Evolutionary conservation across 2,888 invertebrate genomes (phyloP).

Genomic region (Eubasilissa splendida): DNA sequence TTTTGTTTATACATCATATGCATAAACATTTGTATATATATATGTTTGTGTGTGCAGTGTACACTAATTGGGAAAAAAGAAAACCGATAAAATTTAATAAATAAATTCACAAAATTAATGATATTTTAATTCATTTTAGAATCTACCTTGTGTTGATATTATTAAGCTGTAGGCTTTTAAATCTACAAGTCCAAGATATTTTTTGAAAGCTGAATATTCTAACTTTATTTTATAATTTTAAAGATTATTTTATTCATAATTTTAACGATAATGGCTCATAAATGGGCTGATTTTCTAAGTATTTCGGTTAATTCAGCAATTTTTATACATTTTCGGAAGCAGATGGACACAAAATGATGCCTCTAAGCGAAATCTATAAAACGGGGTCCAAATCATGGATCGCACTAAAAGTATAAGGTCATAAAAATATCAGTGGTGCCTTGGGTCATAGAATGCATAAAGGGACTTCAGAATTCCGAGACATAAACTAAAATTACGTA

Average conservation of each 20-base stretch:
- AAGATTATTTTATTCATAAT: neutral
- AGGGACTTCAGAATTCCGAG: constrained; percentile 14
- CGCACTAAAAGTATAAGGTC: constrained; percentile 13
- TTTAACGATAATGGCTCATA: constrained; percentile 4
- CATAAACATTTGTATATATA: too few relatives aligned
- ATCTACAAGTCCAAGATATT: too few relatives aligned
- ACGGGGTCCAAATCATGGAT: neutral
- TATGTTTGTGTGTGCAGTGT: too few relatives aligned
- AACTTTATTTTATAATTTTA: too few relatives aligned
- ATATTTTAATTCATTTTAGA: too few relatives aligned
- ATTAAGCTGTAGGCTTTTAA: too few relatives aligned
- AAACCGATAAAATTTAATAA: too few relatives aligned
- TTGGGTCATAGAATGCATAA: constrained; percentile 34
- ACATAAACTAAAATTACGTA: constrained; percentile 11
- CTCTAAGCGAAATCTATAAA: constrained; percentile 13
- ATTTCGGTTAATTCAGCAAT: constrained; percentile 29
- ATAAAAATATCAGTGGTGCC: constrained; percentile 27
- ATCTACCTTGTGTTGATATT: too few relatives aligned
- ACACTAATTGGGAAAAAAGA: too few relatives aligned
- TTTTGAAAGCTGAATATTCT: too few relatives aligned
- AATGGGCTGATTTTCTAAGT: constrained; percentile 7
- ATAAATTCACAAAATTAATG: too few relatives aligned
- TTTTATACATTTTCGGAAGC: constrained; percentile 35
- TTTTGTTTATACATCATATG: too few relatives aligned
- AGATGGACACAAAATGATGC: constrained; percentile 27